Conservation (phyloP, 2,888 invertebrate species). For the Therioaphis trifolii region DNA sequence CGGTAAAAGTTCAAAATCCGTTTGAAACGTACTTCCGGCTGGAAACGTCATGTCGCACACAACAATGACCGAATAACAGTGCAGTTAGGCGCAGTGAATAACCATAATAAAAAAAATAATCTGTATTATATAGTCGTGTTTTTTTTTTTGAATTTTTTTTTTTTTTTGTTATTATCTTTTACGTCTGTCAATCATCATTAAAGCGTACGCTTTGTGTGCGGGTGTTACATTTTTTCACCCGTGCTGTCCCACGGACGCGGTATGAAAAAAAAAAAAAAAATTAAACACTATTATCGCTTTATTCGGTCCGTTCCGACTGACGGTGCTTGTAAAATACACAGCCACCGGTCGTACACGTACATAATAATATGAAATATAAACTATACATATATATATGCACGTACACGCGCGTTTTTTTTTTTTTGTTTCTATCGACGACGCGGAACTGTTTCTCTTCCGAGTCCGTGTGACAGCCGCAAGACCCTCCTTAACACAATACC, state of each 20-base stretch:
- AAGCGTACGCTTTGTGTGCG: conserved; percentile 47
- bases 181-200: conserved; percentile 61
- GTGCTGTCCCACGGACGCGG: conserved; percentile 28
- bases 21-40: too few relatives aligned
- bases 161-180: conserved; percentile 14
- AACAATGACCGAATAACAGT: background rate
- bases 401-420: background rate
- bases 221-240: conserved; percentile 27
- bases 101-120: background rate
- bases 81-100: background rate
- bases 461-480: conserved; percentile 12
- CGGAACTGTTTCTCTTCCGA: conserved; percentile 46
- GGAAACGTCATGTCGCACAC: too few relatives aligned
- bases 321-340: conserved; percentile 37
- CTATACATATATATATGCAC: background rate
- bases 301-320: conserved; percentile 62
- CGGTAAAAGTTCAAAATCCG: too few relatives aligned
- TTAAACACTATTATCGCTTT: conserved; percentile 56
- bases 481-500: background rate
- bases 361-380: background rate
- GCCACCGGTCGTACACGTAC: background rate
- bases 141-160: background rate
- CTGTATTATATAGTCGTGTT: background rate
- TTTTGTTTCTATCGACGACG: background rate
- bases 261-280: background rate